phyloP scores from a whole-genome alignment of 1,140 invertebrate genomes.

The Cydia strobilella region DNA sequence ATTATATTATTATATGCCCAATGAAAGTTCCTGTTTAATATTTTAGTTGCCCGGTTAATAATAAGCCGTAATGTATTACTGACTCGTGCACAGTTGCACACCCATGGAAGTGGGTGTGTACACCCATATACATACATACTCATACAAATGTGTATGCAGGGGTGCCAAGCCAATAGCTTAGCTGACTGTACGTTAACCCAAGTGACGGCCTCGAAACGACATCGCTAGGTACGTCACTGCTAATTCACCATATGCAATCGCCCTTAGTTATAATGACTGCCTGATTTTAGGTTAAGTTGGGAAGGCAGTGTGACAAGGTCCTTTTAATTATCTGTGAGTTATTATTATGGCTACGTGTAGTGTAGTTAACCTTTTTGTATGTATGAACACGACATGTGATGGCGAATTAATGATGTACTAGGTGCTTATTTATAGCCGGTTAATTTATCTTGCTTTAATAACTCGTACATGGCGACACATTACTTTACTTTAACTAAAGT shows the following conservation, averaged over 20 bases:
- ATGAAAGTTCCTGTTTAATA: too few species aligned
- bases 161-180: too few species aligned
- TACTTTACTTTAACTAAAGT: background rate
- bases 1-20: too few species aligned
- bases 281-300: constrained; percentile 15
- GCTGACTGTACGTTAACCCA: too few species aligned
- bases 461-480: background rate
- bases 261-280: background rate
- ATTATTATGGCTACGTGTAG: constrained; percentile 7
- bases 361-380: constrained; percentile 9
- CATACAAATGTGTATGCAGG: too few species aligned
- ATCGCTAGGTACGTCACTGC: background rate
- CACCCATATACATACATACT: too few species aligned
- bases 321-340: constrained; percentile 25
- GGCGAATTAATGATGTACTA: constrained; percentile 3
- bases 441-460: constrained; percentile 3
- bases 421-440: background rate
- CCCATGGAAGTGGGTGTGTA: too few species aligned
- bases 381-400: background rate
- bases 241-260: background rate
- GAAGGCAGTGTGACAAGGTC: constrained; percentile 7
- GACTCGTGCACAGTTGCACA: too few species aligned
- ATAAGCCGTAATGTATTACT: too few species aligned
- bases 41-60: too few species aligned
- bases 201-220: too few species aligned